Base-by-base conservation (phyloP, 2,113 vertebrate genomes). In the Ptilonorhynchus violaceus region DNA sequence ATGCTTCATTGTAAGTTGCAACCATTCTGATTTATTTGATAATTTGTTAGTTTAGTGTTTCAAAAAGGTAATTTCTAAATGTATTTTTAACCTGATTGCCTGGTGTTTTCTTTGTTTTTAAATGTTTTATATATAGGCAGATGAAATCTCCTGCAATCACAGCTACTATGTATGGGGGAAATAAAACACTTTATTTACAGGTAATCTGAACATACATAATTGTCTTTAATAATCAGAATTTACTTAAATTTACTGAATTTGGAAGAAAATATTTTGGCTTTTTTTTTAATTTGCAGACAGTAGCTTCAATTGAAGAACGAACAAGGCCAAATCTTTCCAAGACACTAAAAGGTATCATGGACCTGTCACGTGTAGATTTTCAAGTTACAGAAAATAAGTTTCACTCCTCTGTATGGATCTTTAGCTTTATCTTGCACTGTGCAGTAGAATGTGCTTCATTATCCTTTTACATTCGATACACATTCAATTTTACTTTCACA, bases 101-200 rank as follows among this genome's bases (percentile, higher is more conserved):
- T 84, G 6, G 4, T 39, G 62, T 46, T 49, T 75, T 44, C 22
- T 94, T 64, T 44, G 60, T 70, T 87, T 46, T 28, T 3, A 6
- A 14, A 68, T 87, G 7, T 67, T 63, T 93, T 89, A 67, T 92
- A 60, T 96, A 25, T 94, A 99, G 99, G 96, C 99, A 99, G 95
- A 99, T 99, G 99, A 99, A 99, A 97, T 99, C 99, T 94, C 99
- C 99, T 96, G 99, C 99, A 37, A 98, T 99, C 96, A 99, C 99
- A 93, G 99, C 99, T 87, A 99, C 99, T 64, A 98, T 99, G 96
- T 99, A 99, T 91, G 99, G 99, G 35, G 99, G 99, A 96, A 99
- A 99, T 96, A 99, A 99, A 97, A 99, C 99, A 46, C 98, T 99
- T 88, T 99, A 99, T 97, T 98, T 99, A 98, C 99, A 99, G 99